Base-by-base conservation (phyloP, 2,113 vertebrate genomes). In the Acrocephalus arundinaceus region DNA sequence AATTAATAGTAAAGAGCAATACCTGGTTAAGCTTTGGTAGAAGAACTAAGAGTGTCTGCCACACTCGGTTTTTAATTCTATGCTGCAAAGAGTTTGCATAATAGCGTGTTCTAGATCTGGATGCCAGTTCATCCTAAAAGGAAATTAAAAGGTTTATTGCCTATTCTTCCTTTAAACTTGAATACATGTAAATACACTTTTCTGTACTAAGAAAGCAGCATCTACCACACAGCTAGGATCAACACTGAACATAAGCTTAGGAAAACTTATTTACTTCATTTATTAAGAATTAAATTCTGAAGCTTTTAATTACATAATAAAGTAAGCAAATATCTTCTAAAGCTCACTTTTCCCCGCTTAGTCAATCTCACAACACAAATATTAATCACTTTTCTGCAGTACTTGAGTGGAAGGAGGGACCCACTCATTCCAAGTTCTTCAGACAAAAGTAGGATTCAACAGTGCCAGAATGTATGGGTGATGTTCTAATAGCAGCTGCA, bases 41-140 rank as follows among this genome's bases (percentile, higher is more conserved):
- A 82, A 99, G 94, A 48, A 99, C 93, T 13, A 99, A 93, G 72
- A 99, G 96, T 1, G 98, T 98, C 97, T 99, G 99, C 99, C 99
- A 99, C 4, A 98, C 78, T 14, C 99, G 90, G 96, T 98, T 99
- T 98, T 99, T 99, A 89, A 99, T 94, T 79, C 99, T 98, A 80
- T 99, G 99, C 35, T 99, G 99, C n/a, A 99, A 97, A 59, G 99
- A 99, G 97, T 99, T 99, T 76, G 97, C 98, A 46, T 99, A 99
- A 97, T 98, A 99, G 62, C 98, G 98, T 5, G 97, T 97, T 97
- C 98, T 99, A 41, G 98, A 98, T 91, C 97, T 98, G 66, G 98
- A 98, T 73, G 98, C 98, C 41, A 97, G 65, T 9, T 98, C 98
- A 94, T 99, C 99, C 99, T 99, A 43, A 54, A 80, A 74, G 49